Evolutionary conservation across 2,113 vertebrate genomes (phyloP).

Genomic region (Halichoeres trimaculatus): DNA sequence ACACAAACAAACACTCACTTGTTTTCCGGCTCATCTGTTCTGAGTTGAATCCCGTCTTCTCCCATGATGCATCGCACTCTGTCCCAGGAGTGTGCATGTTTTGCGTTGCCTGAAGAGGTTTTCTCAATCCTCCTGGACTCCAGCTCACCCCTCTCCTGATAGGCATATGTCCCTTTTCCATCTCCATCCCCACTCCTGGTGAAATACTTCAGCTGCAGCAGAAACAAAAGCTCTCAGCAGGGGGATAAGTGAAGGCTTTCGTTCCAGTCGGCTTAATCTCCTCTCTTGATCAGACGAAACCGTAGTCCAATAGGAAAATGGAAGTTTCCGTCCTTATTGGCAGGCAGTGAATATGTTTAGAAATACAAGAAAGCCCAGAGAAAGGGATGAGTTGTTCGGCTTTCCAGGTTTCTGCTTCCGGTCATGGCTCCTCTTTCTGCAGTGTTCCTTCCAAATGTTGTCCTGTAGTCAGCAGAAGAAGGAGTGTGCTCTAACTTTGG

Average conservation of each 20-base stretch:
- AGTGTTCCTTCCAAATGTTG: conserved; percentile 57
- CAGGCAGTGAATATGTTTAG: conserved; percentile 19
- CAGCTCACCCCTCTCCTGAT: conserved; percentile 80
- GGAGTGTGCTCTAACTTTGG: conserved; percentile 63
- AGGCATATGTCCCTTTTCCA: conserved; percentile 75
- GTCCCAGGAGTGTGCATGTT: conserved; percentile 52
- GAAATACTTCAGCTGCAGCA: conserved; percentile 11
- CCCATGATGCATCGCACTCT: conserved; percentile 70
- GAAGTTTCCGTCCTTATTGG: conserved; percentile 48
- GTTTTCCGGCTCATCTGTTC: conserved; percentile 79
- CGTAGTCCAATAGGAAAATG: conserved; percentile 19
- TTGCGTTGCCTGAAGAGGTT: conserved; percentile 65
- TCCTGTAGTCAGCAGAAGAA: conserved; percentile 34
- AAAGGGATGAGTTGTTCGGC: conserved; percentile 30
- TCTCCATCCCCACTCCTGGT: conserved; percentile 44
- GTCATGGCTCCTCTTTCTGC: conserved; percentile 27
- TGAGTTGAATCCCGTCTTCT: conserved; percentile 69
- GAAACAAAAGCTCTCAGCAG: conserved; percentile 24
- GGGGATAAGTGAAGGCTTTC: conserved; percentile 7
- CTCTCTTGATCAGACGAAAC: conserved; percentile 31
- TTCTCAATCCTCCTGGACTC: conserved; percentile 72
- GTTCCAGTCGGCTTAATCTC: conserved; percentile 39
- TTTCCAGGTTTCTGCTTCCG: conserved; percentile 45
- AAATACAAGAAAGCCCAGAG: conserved; percentile 24
- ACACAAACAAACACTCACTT: conserved; percentile 80